Evolutionary conservation across 2,113 vertebrate genomes (phyloP).

Genomic region (Hassar affinis): DNA sequence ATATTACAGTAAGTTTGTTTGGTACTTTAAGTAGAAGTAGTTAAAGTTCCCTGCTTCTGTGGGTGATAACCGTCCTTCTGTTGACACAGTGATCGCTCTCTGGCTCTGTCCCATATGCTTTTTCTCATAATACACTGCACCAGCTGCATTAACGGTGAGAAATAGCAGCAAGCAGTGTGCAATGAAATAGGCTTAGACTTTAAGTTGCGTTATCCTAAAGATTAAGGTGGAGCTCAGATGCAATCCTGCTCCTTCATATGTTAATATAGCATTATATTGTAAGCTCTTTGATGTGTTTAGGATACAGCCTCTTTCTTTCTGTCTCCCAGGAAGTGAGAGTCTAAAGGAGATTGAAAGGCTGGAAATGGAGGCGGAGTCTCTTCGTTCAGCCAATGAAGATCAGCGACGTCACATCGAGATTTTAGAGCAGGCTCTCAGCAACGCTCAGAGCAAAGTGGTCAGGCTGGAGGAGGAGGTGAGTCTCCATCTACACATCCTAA

Average conservation of each 20-base stretch:
- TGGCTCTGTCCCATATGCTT: background rate
- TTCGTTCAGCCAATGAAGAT: conserved; percentile 89
- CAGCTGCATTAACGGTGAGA: background rate
- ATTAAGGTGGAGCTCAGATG: too few relatives aligned
- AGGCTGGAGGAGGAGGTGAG: conserved; percentile 95
- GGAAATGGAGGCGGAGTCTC: conserved; percentile 84
- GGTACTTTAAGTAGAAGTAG: background rate
- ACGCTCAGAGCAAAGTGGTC: conserved; percentile 93
- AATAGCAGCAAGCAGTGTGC: background rate
- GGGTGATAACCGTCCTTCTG: background rate
- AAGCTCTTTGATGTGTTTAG: background rate
- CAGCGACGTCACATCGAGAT: conserved; percentile 96
- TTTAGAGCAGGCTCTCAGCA: conserved; percentile 93
- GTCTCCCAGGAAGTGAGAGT: conserved; percentile 78
- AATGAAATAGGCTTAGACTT: background rate
- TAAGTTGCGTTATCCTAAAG: background rate
- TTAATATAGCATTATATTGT: too few relatives aligned
- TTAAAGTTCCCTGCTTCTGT: background rate
- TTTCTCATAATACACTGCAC: background rate
- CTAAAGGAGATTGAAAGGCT: conserved; percentile 91
- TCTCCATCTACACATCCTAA: background rate
- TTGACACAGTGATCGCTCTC: too few relatives aligned
- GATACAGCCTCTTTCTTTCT: background rate
- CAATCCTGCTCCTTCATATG: background rate
- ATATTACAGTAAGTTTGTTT: background rate